Evolutionary conservation across 2,888 invertebrate species (phyloP), one percentile per base, ranked within the genome.

Genomic region (Eristalinus sepulchralis): DNA sequence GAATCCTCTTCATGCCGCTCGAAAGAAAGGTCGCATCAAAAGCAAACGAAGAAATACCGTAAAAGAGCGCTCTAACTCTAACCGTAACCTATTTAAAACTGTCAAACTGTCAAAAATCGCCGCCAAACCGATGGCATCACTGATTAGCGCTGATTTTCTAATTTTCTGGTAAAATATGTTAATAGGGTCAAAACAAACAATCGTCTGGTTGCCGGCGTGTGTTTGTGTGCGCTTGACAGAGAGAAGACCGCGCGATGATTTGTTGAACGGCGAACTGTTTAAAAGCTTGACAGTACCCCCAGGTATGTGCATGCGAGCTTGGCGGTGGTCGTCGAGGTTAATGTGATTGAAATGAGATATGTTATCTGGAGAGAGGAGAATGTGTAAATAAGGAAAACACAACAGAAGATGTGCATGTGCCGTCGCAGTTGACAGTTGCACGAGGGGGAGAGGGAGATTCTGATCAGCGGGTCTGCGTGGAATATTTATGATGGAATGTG

Each of bases 111-210:
- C 66, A 78, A 59, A 67, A 67, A 59, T 59, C 27, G 17, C 34
- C 59, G 34, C 22, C 33, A 36, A 63, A 17, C 55, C 10, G 22
- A 57, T 27, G 24, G 31, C 36, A 31, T 62, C n/a, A 39, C 63
- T 22, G 63, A 70, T 70, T 63, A 78, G 53, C 68, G 77, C n/a
- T 57, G 63, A 78, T 78, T 70, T 78, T 55, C 68, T 70, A 63
- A 64, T 70, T 70, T 68, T 39, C 70, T 33, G 55, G 39, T 64
- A 78, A 78, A 71, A 22, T 78, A 78, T 71, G 77, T 62, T 70
- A 70, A 77, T 77, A 67, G 60, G 64, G 27, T 22, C 57, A 24
- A 57, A 57, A 57, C 24, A 57, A 22, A 57, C 57, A 57, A 57
- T 24, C n/a, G 17, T 24, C 13, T 24, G 24, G 24, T 0, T 0